Evolutionary conservation across 2,888 invertebrate genomes (phyloP).

Genomic region (Cyclophora albipunctata): DNA sequence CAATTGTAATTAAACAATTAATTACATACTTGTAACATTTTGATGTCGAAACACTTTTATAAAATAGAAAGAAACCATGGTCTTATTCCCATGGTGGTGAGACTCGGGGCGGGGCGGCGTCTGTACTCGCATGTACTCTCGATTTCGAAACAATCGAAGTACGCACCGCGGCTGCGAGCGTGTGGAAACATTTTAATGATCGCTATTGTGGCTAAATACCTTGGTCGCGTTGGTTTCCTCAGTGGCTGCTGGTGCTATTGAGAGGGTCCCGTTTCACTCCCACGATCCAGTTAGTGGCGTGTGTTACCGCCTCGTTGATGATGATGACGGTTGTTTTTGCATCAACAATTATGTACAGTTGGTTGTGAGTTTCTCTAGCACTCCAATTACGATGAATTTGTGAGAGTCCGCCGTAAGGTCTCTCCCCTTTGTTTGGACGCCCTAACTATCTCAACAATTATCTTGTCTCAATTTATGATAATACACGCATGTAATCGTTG

Average conservation of each 20-base stretch:
- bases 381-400: conserved; percentile 64
- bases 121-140: conserved; percentile 46
- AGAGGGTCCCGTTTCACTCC: conserved; percentile 68
- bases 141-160: conserved; percentile 66
- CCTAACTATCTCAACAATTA: conserved; percentile 51
- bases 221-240: conserved; percentile 56
- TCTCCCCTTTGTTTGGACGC: conserved; percentile 53
- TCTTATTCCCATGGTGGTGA: conserved; percentile 25
- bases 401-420: conserved; percentile 52
- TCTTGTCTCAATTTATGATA: conserved; percentile 40
- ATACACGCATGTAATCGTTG: conserved; percentile 50
- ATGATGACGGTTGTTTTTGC: conserved; percentile 66
- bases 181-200: conserved; percentile 67
- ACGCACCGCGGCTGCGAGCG: conserved; percentile 40
- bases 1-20: not conserved
- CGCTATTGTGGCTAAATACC: conserved; percentile 55
- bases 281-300: conserved; percentile 65
- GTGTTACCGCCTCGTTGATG: conserved; percentile 62
- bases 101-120: conserved; percentile 21
- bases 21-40: conserved; percentile 9
- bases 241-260: conserved; percentile 48
- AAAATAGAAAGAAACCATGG: conserved; percentile 6
- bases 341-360: conserved; percentile 70
- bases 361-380: conserved; percentile 61
- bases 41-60: conserved; percentile 3